These are phyloP conservation scores for Drosophila subobscura DNA, from an alignment of 1,140 invertebrate species.

Conservation along the genomic window DNA sequence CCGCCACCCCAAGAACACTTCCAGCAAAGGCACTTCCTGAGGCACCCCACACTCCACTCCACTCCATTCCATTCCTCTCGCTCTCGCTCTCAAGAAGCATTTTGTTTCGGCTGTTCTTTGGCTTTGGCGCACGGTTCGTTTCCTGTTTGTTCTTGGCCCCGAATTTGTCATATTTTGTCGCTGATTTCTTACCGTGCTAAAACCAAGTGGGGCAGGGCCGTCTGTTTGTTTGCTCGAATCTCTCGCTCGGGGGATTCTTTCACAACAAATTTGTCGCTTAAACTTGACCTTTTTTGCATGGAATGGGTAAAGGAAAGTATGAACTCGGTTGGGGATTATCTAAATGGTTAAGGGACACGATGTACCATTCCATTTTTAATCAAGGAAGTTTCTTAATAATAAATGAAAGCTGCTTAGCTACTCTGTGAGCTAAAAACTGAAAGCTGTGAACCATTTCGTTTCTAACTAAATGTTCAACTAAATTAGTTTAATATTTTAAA, in stretches of 20 bases:
- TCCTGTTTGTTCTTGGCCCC: constrained; percentile 53
- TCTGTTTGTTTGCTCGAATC: constrained; percentile 40
- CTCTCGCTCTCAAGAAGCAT: constrained; percentile 41
- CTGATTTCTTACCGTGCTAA: constrained; percentile 50
- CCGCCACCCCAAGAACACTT: background rate
- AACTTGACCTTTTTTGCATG: constrained; percentile 45
- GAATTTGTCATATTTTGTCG: constrained; percentile 62
- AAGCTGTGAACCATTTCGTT: no score
- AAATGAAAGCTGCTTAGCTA: background rate
- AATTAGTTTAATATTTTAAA: no score
- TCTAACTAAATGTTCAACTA: no score
- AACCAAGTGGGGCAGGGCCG: constrained; percentile 15
- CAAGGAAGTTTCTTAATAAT: background rate
- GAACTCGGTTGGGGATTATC: background rate
- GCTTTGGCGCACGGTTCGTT: constrained; percentile 29
- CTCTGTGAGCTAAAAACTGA: no score
- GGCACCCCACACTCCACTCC: no score
- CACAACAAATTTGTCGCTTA: constrained; percentile 52
- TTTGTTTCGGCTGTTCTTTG: constrained; percentile 34
- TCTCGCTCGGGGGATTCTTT: constrained; percentile 27
- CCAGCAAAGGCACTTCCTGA: no score
- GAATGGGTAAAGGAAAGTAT: background rate
- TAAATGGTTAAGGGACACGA: background rate
- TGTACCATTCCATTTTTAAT: background rate
- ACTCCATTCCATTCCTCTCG: no score